Evolutionary conservation across 2,113 vertebrate species (phyloP).

Genomic region (Podilymbus podiceps): DNA sequence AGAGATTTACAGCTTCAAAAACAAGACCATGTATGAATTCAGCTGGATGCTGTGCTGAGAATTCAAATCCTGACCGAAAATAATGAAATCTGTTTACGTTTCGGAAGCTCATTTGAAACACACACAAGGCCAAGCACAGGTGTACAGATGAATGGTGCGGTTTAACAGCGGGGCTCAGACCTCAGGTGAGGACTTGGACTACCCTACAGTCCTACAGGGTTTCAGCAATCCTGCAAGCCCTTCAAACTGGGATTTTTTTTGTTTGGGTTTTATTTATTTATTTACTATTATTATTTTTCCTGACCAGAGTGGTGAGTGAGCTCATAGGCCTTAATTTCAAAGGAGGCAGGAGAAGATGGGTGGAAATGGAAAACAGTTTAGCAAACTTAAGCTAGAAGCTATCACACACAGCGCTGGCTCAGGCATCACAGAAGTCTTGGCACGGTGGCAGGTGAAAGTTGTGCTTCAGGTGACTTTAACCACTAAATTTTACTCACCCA

Average conservation of each 20-base stretch:
- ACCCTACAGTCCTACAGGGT: neutral
- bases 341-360: neutral
- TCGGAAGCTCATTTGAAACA: neutral
- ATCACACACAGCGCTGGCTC: neutral
- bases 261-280: too few relatives aligned
- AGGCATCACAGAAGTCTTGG: neutral
- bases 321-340: neutral
- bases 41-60: neutral
- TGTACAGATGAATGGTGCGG: neutral
- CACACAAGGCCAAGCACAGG: neutral
- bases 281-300: neutral
- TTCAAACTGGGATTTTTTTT: neutral
- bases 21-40: neutral
- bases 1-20: constrained; percentile 27
- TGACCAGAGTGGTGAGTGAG: neutral
- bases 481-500: neutral
- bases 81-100: neutral
- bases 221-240: neutral
- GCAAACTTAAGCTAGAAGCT: neutral
- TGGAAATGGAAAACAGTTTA: neutral
- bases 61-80: neutral
- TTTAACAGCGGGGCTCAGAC: neutral
- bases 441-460: too few relatives aligned
- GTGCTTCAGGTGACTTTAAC: neutral
- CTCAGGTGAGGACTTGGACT: neutral